Evolutionary conservation across 2,113 vertebrate species (phyloP).

Genomic region (Odocoileus hemionus): DNA sequence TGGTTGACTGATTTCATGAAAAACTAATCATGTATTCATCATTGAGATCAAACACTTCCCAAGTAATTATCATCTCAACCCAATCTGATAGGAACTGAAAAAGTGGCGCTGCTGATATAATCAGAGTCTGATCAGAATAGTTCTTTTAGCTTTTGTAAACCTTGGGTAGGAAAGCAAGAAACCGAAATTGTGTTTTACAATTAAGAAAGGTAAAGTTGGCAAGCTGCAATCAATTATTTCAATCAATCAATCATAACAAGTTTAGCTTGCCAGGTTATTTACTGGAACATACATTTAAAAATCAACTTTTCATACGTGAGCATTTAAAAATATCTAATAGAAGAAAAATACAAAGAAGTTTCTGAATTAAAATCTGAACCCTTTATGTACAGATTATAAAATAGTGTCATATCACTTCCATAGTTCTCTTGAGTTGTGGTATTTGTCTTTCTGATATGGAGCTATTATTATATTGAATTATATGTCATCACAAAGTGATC

Average conservation of each 20-base stretch:
- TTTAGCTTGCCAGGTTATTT: conserved; percentile 68
- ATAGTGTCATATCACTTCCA: neutral
- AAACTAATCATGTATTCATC: conserved; percentile 99
- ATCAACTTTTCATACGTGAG: conserved; percentile 44
- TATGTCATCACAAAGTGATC: neutral
- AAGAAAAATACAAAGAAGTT: conserved; percentile 15
- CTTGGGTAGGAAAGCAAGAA: conserved; percentile 73
- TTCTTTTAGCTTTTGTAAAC: conserved; percentile 76
- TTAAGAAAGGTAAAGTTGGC: conserved; percentile 73
- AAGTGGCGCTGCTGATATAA: conserved; percentile 89
- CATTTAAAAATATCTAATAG: neutral
- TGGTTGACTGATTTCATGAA: conserved; percentile 99
- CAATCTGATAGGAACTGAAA: conserved; percentile 89
- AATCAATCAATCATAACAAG: conserved; percentile 69
- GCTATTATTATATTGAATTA: neutral
- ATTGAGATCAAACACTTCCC: conserved; percentile 97
- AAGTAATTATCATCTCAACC: conserved; percentile 95
- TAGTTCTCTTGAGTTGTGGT: neutral
- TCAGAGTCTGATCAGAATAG: conserved; percentile 81
- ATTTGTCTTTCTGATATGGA: conserved; percentile 30
- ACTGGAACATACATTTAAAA: conserved; percentile 57
- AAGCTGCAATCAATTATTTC: conserved; percentile 70
- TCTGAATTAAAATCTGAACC: conserved; percentile 47
- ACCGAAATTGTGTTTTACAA: conserved; percentile 82
- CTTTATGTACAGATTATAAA: neutral